phyloP scores from a whole-genome alignment of 2,113 vertebrate genomes.

The Apaloderma vittatum region DNA sequence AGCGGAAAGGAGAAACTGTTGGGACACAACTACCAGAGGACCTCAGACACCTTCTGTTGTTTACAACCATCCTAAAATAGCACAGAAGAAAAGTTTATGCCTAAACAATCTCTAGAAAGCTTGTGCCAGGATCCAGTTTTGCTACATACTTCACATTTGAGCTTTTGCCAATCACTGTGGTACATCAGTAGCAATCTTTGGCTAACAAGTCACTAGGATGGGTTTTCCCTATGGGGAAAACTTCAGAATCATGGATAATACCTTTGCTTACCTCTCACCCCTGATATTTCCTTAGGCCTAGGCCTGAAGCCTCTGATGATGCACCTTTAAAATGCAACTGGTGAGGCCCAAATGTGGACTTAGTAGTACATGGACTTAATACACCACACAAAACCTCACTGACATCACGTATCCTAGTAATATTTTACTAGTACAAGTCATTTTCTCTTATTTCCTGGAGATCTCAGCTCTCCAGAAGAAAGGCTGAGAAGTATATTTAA shows the following conservation, averaged over 20 bases:
- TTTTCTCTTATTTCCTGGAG: not conserved
- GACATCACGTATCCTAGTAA: not conserved
- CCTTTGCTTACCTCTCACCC: not conserved
- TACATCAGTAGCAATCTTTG: not conserved
- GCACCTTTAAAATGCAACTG: not conserved
- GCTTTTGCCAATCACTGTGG: not conserved
- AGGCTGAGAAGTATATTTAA: not conserved
- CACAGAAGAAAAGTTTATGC: not conserved
- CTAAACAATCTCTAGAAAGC: not conserved
- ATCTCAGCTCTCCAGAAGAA: not conserved
- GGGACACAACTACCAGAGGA: not conserved
- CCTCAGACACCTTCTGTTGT: not conserved
- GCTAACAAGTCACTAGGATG: not conserved
- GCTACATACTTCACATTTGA: not conserved
- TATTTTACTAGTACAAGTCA: not conserved
- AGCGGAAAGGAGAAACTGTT: not conserved
- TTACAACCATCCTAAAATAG: not conserved
- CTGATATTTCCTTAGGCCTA: not conserved
- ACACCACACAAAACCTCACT: not conserved
- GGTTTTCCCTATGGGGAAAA: not conserved
- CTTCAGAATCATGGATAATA: not conserved
- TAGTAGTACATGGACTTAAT: not conserved
- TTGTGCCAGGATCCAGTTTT: not conserved
- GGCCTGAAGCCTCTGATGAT: not conserved
- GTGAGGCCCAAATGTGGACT: not conserved